These are phyloP conservation scores for Watsonalla binaria DNA, from an alignment of 2,888 invertebrate species.

Conservation along the genomic window DNA sequence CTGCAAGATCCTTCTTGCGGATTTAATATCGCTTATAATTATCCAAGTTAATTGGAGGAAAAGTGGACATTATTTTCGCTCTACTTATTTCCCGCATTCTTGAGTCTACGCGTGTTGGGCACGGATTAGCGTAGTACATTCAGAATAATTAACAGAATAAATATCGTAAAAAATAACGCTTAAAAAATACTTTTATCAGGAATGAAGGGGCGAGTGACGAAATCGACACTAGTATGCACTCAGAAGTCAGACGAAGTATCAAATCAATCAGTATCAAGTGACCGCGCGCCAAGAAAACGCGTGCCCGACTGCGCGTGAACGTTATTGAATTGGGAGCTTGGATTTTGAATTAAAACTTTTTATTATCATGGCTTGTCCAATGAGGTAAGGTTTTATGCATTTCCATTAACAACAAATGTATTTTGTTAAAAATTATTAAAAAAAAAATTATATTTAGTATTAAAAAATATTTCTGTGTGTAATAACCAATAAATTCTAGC, in stretches of 20 bases:
- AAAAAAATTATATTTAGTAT: too few species aligned
- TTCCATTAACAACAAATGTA: not conserved
- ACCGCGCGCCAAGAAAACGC: conserved; percentile 39
- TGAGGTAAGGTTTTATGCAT: conserved; percentile 50
- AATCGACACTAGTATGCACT: conserved; percentile 27
- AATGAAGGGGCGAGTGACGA: conserved; percentile 38
- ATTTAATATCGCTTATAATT: too few species aligned
- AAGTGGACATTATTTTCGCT: not conserved
- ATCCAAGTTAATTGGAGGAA: too few species aligned
- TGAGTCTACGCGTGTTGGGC: not conserved
- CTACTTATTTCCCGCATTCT: not conserved
- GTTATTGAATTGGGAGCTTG: conserved; percentile 11
- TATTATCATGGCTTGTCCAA: conserved; percentile 63
- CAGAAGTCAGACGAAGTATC: conserved; percentile 1
- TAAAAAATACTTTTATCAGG: conserved; percentile 32
- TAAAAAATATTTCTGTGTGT: too few species aligned
- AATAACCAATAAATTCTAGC: too few species aligned
- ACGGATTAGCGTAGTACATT: not conserved
- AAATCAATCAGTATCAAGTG: conserved; percentile 30
- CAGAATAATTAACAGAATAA: conserved; percentile 4
- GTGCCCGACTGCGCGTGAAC: conserved; percentile 20
- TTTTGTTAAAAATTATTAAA: too few species aligned
- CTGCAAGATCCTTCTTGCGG: too few species aligned
- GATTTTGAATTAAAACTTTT: conserved; percentile 13
- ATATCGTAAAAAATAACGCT: conserved; percentile 29